Base-by-base conservation (phyloP, 2,797 vertebrate genomes). In the Trachops cirrhosus region DNA sequence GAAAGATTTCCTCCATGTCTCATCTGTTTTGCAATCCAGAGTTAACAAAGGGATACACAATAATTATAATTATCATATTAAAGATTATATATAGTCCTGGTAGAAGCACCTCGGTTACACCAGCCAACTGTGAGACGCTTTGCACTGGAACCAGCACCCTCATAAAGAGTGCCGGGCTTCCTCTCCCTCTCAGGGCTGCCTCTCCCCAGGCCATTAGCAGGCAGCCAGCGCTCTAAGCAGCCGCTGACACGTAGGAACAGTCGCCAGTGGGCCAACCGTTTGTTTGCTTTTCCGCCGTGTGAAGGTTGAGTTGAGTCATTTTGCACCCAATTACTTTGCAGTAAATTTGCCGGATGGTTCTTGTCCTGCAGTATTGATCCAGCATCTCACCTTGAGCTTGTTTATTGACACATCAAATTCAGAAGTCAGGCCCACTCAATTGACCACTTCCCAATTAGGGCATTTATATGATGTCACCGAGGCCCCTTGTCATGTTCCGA, bases 301-400 rank as follows among this genome's bases (percentile, higher is more conserved):
- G 99, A 99, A 99, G 99, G 99, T 99, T 99, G 99, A 98, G 98
- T 99, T 91, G 98, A 99, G 98, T 99, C 98, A 98, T 99, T 99
- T 99, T 99, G 99, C 99, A 99, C 99, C 99, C 99, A 99, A 99
- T 99, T 99, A 99, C 99, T 99, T 99, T 99, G 99, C 99, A 99
- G 99, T 99, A 99, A 99, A 99, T 99, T 99, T 99, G 99, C 99
- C 98, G 99, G 99, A 99, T 99, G 99, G 99, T 99, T 99, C 99
- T 99, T 99, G 99, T 99, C 99, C 99, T 98, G 98, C 97, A 0
- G 99, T 99, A 99, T 99, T 98, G 99, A 99, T 99, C 99, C 98
- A 95, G 98, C 97, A 97, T 99, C 99, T 99, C 99, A 99, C 99
- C 99, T 99, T 99, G 99, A 99, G 99, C 99, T 99, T 99, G 99